Evolutionary conservation across 1,140 invertebrate species (phyloP), one percentile per base, ranked within the genome.

Genomic region (Drosophila sucinea): DNA sequence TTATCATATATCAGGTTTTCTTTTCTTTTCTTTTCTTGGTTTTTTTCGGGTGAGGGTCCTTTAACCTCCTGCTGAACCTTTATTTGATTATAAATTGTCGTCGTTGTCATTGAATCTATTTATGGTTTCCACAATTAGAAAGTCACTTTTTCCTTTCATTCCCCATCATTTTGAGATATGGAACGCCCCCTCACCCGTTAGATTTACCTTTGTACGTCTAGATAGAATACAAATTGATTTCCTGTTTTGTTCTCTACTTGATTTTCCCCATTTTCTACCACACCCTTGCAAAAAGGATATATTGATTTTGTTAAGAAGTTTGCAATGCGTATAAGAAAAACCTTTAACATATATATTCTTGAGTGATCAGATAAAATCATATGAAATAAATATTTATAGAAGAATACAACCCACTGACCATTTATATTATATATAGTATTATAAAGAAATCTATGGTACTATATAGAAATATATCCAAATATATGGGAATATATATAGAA

Each of bases 51-150:
- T 17, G 17, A 17, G 17, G 3, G 35, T 44, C 65, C 70, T 77
- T 47, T n/a, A 81, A 51, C 44, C 44, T 51, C 44, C 44, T 51
- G 44, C 73, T 51, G 67, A 51, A 54, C 7, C 30, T 63, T 85
- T 70, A 85, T 85, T 86, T 70, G 70, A 85, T 85, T 86, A 78
- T 38, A 29, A 35, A 56, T 60, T 61, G 60, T 63, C 74, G 81
- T 85, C 69, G 74, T 75, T 77, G 55, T 64, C 69, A 64, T 75
- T 71, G 67, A 70, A 54, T 51, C 32, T 30, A 1, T 41, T 35
- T 27, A 30, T 56, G 11, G 29, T 61, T 41, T 25, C 41, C 41
- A 60, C 57, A 69, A 76, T 76, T 64, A 76, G 58, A 55, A 51
- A 60, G 57, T 74, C 72, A 47, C 54, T 25, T 69, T 72, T 30